phyloP scores from a whole-genome alignment of 92 coral and sea anemone genomes.

The Siderastrea siderea region DNA sequence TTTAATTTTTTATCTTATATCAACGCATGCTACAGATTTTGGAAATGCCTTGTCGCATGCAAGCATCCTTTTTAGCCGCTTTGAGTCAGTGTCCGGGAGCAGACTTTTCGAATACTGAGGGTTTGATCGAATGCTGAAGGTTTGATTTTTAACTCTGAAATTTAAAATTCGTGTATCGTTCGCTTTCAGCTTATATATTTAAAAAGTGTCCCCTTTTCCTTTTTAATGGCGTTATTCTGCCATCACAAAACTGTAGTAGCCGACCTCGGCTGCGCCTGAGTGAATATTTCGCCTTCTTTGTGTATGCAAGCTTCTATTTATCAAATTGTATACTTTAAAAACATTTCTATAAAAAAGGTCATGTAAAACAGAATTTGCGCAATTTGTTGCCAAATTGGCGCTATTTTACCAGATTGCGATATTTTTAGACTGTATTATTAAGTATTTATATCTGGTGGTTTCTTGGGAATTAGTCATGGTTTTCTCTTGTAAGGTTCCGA shows the following conservation, averaged over 20 bases:
- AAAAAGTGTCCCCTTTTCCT: too few relatives aligned
- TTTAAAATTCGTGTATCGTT: background rate
- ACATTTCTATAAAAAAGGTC: background rate
- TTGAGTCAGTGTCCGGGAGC: background rate
- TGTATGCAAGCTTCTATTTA: background rate
- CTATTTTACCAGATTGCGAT: conserved; percentile 15
- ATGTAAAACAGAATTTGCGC: background rate
- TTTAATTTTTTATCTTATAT: too few relatives aligned
- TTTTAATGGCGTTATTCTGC: too few relatives aligned
- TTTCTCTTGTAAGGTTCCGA: background rate
- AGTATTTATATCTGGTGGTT: conserved; percentile 13
- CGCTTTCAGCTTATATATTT: too few relatives aligned
- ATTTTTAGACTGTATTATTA: conserved; percentile 9
- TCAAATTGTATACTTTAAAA: background rate
- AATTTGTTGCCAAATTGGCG: conserved; percentile 1
- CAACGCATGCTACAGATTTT: too few relatives aligned
- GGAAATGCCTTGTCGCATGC: too few relatives aligned
- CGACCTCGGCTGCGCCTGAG: too few relatives aligned
- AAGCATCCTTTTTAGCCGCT: too few relatives aligned
- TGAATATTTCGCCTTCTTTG: background rate
- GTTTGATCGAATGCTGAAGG: too few relatives aligned
- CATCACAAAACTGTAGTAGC: too few relatives aligned
- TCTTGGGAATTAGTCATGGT: background rate
- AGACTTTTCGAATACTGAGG: background rate
- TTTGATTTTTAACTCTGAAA: too few relatives aligned